Conservation (phyloP, 2,888 invertebrate species). For the Bimastos eiseni region DNA sequence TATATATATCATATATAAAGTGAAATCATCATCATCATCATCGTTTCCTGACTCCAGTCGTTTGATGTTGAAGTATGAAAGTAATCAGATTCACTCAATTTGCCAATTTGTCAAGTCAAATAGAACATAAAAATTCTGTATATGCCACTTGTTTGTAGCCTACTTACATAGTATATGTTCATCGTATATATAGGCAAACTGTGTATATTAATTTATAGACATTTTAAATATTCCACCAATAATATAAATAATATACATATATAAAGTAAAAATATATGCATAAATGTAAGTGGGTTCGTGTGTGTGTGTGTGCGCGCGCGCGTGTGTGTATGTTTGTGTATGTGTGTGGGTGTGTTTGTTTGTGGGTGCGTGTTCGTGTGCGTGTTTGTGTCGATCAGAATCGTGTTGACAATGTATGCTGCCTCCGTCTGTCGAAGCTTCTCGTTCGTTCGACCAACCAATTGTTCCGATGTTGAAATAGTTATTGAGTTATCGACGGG, state of each 20-base stretch:
- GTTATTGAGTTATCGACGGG: neutral
- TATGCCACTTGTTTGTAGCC: neutral
- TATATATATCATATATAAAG: neutral
- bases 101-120: neutral
- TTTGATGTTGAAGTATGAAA: neutral
- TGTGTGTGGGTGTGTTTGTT: neutral
- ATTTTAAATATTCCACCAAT: no score
- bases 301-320: neutral
- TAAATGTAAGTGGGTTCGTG: neutral
- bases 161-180: neutral
- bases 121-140: no score
- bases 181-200: no score
- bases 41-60: neutral
- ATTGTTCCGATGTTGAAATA: neutral
- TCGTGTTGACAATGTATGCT: neutral
- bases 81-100: neutral
- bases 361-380: neutral
- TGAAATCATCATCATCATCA: neutral
- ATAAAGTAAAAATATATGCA: neutral
- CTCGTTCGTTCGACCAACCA: no score
- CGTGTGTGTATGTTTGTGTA: neutral
- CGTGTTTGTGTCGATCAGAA: neutral
- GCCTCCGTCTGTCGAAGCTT: neutral
- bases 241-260: no score
- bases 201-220: no score